phyloP scores from a whole-genome alignment of 2,797 vertebrate genomes.

The Agapornis canus region DNA sequence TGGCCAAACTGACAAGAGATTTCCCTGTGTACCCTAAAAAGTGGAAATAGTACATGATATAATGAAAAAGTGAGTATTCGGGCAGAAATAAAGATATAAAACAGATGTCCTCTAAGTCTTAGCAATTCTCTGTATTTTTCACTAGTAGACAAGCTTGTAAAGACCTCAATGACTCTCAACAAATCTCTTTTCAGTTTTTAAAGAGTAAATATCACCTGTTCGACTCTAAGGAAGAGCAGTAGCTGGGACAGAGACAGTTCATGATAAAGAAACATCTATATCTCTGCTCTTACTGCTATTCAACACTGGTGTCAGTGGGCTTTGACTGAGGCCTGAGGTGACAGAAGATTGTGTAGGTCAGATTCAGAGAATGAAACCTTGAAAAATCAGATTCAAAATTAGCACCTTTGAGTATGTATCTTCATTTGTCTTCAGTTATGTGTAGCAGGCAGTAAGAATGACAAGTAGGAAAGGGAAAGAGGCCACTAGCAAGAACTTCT shows the following conservation, averaged over 20 bases:
- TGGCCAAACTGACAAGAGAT: neutral
- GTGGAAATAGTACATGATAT: neutral
- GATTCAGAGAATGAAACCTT: neutral
- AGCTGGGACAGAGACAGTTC: neutral
- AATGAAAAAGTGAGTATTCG: neutral
- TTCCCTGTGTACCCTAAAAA: neutral
- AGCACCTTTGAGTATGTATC: neutral
- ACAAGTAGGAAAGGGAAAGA: neutral
- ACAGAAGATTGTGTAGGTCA: neutral
- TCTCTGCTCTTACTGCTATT: neutral
- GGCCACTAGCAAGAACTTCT: neutral
- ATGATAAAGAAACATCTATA: neutral
- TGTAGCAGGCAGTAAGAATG: neutral
- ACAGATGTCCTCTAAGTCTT: neutral
- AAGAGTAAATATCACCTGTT: neutral
- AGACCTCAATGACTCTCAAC: neutral
- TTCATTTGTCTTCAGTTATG: neutral
- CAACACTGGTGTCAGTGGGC: neutral
- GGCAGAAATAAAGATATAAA: neutral
- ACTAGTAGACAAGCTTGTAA: neutral
- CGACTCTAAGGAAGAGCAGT: neutral
- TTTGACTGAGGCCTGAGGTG: neutral
- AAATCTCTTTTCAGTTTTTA: neutral
- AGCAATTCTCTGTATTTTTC: neutral
- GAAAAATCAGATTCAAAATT: neutral